Percentiles rank a stretch among this genome's conserved stretches.
phyloP scores from a whole-genome alignment of 2,113 vertebrate genomes.

The Zosterops japonicus region DNA sequence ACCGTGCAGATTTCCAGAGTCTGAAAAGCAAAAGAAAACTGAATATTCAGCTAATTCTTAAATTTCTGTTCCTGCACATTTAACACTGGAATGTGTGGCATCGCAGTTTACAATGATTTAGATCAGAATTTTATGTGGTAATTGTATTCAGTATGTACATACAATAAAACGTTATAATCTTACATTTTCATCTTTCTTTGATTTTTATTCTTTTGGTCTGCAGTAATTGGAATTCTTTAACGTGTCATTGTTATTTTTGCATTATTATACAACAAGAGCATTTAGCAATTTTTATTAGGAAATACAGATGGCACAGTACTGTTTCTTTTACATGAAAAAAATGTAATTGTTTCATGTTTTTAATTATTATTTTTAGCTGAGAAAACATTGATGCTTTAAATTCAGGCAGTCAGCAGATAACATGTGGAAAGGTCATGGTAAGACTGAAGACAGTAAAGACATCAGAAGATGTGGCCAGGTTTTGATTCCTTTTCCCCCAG shows the following conservation, averaged over 20 bases:
- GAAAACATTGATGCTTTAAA: neutral
- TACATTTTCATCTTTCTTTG: neutral
- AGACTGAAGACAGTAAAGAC: neutral
- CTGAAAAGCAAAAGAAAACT: neutral
- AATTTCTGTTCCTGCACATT: neutral
- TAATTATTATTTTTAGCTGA: neutral
- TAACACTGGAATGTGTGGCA: neutral
- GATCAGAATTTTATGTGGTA: neutral
- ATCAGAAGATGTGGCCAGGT: neutral
- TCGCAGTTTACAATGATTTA: neutral
- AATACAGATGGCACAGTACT: neutral
- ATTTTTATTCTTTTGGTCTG: neutral
- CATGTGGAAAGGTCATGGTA: neutral
- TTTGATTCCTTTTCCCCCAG: neutral
- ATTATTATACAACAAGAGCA: neutral
- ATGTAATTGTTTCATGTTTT: neutral
- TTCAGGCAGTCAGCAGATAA: neutral
- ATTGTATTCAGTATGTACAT: neutral
- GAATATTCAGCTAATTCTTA: neutral
- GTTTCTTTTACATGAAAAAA: neutral
- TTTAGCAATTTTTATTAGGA: neutral
- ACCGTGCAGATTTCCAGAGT: neutral
- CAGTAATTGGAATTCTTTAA: neutral
- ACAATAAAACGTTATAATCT: neutral
- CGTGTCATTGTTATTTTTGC: neutral